Percentiles rank a stretch among this genome's conserved stretches.
These are phyloP conservation scores for Apotomis capreana DNA, from an alignment of 2,888 invertebrate species.

Conservation along the genomic window DNA sequence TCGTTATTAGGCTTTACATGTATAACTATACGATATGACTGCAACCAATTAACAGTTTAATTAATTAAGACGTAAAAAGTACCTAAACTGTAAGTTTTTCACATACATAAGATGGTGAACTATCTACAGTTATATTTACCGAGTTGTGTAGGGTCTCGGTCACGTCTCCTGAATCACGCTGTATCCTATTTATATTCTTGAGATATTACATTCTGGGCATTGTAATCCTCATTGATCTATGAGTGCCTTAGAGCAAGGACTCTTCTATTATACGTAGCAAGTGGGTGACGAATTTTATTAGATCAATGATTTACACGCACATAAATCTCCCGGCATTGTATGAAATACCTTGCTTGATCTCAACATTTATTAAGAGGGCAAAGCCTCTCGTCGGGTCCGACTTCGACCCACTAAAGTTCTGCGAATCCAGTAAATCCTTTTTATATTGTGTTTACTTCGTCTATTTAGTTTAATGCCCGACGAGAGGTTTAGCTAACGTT, in stretches of 20 bases:
- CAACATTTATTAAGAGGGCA: slow-evolving; percentile 39
- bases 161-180: too few relatives aligned
- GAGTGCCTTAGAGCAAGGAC: slow-evolving; percentile 10
- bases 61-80: too few relatives aligned
- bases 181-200: background rate
- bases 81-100: too few relatives aligned
- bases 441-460: slow-evolving; percentile 33
- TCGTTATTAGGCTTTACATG: too few relatives aligned
- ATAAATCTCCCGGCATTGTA: slow-evolving; percentile 36
- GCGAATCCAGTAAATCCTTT: slow-evolving; percentile 34
- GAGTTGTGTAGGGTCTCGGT: too few relatives aligned
- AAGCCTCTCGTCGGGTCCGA: slow-evolving; percentile 7
- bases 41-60: too few relatives aligned
- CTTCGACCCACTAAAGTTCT: slow-evolving; percentile 30
- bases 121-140: too few relatives aligned
- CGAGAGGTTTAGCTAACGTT: too few relatives aligned
- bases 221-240: slow-evolving; percentile 14
- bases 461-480: slow-evolving; percentile 12
- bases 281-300: slow-evolving; percentile 31
- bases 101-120: too few relatives aligned
- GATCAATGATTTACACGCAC: slow-evolving; percentile 36
- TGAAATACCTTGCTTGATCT: slow-evolving; percentile 41
- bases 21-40: too few relatives aligned
- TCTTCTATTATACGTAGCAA: slow-evolving; percentile 17
- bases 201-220: slow-evolving; percentile 23